These are phyloP conservation scores for Aleiodes testaceus DNA, from an alignment of 2,888 invertebrate species.

Conservation along the genomic window DNA sequence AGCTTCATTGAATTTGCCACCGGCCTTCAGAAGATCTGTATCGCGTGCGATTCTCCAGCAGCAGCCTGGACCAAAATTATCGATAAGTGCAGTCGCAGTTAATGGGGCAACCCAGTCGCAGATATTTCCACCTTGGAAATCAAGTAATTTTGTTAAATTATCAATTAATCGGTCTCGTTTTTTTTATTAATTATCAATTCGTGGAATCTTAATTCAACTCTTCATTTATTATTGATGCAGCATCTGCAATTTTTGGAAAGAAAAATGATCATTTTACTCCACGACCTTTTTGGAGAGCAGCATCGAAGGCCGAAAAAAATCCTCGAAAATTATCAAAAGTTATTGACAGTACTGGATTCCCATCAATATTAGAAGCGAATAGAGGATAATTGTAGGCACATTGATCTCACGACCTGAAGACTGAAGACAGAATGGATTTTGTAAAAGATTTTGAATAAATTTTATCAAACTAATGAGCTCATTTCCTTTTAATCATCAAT, in stretches of 20 bases:
- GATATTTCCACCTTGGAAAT: constrained; percentile 65
- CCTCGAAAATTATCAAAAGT: constrained; percentile 30
- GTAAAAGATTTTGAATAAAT: constrained; percentile 44
- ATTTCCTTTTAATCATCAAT: constrained; percentile 16
- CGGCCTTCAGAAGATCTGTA: constrained; percentile 67
- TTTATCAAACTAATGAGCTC: constrained; percentile 37
- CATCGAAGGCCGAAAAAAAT: constrained; percentile 45
- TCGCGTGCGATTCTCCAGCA: constrained; percentile 68
- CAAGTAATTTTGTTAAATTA: constrained; percentile 54
- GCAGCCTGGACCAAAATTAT: constrained; percentile 61
- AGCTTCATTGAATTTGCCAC: constrained; percentile 69
- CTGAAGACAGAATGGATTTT: no score
- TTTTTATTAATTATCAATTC: no score
- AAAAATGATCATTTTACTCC: constrained; percentile 59
- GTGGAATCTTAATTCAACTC: not conserved
- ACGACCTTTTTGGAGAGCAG: constrained; percentile 61
- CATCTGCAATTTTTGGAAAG: constrained; percentile 48
- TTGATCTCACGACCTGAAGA: no score
- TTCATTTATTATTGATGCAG: constrained; percentile 32
- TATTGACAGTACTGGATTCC: constrained; percentile 48
- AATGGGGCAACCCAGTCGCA: constrained; percentile 58
- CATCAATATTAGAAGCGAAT: constrained; percentile 47
- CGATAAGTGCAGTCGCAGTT: constrained; percentile 57
- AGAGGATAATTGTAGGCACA: not conserved
- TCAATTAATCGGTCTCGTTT: not conserved